A percentile compares a stretch with the other conserved stretches of the same genome.
Evolutionary conservation across 2,797 vertebrate species (phyloP).

Genomic region (Myotis findleyi): DNA sequence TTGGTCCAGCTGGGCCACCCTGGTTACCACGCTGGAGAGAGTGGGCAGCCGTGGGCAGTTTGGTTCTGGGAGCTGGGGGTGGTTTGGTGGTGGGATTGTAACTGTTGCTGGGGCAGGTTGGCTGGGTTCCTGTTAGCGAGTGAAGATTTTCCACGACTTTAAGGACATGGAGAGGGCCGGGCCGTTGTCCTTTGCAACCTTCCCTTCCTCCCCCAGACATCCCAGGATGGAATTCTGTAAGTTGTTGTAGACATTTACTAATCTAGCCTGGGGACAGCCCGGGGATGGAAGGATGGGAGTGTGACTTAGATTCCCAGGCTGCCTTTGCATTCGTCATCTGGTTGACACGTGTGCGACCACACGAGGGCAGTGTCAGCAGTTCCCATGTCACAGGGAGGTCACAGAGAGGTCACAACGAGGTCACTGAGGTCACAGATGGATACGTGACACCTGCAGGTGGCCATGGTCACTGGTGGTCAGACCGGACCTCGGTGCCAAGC

Average conservation of each 20-base stretch:
- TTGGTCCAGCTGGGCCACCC: background rate
- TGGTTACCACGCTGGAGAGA: fast-evolving
- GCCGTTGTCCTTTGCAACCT: background rate
- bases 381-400: background rate
- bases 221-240: background rate
- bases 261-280: background rate
- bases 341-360: fast-evolving
- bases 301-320: background rate
- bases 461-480: background rate
- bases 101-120: background rate
- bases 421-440: background rate
- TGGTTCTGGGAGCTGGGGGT: background rate
- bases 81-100: background rate
- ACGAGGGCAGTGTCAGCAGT: background rate
- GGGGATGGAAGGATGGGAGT: background rate
- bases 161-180: background rate
- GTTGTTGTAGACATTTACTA: background rate
- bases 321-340: background rate
- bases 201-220: background rate
- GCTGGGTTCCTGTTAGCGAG: background rate
- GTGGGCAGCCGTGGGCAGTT: fast-evolving
- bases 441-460: background rate
- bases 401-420: background rate
- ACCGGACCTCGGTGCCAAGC: fast-evolving
- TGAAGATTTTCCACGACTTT: background rate